Conservation (phyloP, 2,113 vertebrate species). For the Anhinga anhinga region DNA sequence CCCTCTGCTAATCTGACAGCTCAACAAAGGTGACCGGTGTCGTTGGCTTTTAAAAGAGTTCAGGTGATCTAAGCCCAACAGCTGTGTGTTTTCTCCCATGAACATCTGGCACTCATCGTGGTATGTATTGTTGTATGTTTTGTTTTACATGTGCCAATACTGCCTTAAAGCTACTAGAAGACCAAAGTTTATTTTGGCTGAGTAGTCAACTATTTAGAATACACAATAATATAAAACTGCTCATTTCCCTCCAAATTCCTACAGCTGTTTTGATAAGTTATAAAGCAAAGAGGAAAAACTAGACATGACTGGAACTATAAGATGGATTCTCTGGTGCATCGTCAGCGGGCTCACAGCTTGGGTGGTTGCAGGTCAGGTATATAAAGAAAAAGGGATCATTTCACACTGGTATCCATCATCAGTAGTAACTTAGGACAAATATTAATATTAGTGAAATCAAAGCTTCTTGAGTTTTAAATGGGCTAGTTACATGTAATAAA, state of each 20-base stretch:
- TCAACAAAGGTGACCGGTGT: conserved; percentile 52
- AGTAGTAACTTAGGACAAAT: conserved; percentile 46
- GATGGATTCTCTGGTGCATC: conserved; percentile 6
- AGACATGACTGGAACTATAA: background rate
- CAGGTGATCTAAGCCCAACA: conserved; percentile 63
- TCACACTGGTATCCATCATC: conserved; percentile 52
- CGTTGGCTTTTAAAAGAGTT: conserved; percentile 41
- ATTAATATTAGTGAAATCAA: conserved; percentile 65
- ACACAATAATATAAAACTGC: conserved; percentile 13
- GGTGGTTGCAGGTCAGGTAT: conserved; percentile 32
- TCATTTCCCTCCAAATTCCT: background rate
- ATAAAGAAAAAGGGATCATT: conserved; percentile 20
- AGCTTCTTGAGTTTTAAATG: conserved; percentile 48
- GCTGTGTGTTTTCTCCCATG: conserved; percentile 49
- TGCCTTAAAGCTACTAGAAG: conserved; percentile 49
- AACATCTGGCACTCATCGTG: conserved; percentile 53
- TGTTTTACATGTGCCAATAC: conserved; percentile 30
- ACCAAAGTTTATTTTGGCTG: conserved; percentile 49
- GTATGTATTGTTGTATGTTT: conserved; percentile 57
- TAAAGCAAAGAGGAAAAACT: background rate
- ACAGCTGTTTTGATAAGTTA: conserved; percentile 36
- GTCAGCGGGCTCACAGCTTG: background rate
- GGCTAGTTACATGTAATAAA: conserved; percentile 31
- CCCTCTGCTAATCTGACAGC: conserved; percentile 64
- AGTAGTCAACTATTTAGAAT: conserved; percentile 37